Base-by-base conservation (phyloP, 2,113 vertebrate genomes). In the Alligator mississippiensis region DNA sequence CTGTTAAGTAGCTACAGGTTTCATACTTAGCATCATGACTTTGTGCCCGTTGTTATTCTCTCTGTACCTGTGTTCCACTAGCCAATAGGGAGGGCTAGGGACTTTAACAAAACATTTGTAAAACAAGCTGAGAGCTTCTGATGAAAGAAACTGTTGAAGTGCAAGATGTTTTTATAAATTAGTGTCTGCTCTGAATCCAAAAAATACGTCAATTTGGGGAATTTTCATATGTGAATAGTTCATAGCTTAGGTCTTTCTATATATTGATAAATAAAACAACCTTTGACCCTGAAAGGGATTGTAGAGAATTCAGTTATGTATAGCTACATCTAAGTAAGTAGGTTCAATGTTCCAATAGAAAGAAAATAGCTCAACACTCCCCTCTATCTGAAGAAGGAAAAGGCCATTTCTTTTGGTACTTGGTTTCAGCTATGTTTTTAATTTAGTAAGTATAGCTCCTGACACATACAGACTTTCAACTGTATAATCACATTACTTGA, bases 111-210 rank as follows among this genome's bases (percentile, higher is more conserved):
- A 96, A 94, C 90, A 97, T 96, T 95, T 96, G 94, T 94, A 82
- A 94, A 5, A 11, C 30, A 38, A 38, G 30, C 38, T 72, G 68
- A 22, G 30, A 92, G 70, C 59, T 66, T 94, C 66, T 1, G 0
- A 75, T 93, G 78, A 94, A 93, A 93, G 87, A 80, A 95, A 80
- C 92, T 82, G 54, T 95, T 82, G 93, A 95, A 95, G 90, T 96
- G 94, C 90, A 92, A 94, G 90, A 90, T 97, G 96, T 94, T 96
- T 93, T 92, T 96, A 72, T 95, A 95, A 93, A 94, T 95, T 96
- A 94, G 78, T n/a, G 78, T 87, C 94, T 30, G 34, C 90, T 96
- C 88, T 93, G 86, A 92, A 89, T 94, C 92, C 95, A 82, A 80
- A 87, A 91, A 91, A 92, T 74, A 82, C 24, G 80, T 38, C n/a